Percentiles rank a stretch among this genome's conserved stretches.
Evolutionary conservation across 2,113 vertebrate species (phyloP).

Genomic region (Melanocharis versteri): DNA sequence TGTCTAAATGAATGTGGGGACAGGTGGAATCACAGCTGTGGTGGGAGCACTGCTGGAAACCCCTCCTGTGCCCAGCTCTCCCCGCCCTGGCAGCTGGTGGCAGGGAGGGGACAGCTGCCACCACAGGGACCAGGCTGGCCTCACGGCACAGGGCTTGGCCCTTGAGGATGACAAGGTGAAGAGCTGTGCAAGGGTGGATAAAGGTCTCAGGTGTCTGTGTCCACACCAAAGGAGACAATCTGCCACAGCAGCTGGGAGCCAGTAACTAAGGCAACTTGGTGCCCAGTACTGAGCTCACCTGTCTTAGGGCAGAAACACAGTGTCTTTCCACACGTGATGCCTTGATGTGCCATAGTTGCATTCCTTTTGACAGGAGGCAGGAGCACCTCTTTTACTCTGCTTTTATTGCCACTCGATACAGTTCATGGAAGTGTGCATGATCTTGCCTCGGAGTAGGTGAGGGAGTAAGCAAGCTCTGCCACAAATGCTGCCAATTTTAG

Average conservation of each 20-base stretch:
- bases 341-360: neutral
- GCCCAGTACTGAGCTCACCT: neutral
- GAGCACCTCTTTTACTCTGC: neutral
- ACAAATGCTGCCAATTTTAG: neutral
- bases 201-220: neutral
- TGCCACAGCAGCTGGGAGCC: neutral
- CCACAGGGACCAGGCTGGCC: neutral
- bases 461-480: neutral
- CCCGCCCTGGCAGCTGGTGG: neutral
- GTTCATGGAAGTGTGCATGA: neutral
- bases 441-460: neutral
- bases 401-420: neutral
- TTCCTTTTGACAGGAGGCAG: neutral
- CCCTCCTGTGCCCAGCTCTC: fast-evolving
- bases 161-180: neutral
- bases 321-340: fast-evolving
- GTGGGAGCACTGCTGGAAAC: neutral
- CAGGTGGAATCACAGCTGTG: neutral
- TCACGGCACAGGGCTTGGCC: no score
- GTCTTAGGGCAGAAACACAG: neutral
- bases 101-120: neutral
- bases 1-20: neutral
- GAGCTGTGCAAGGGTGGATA: no score
- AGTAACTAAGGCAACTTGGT: no score
- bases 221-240: neutral